These are phyloP conservation scores for Herminia tarsipennalis DNA, from an alignment of 2,888 invertebrate genomes.

Conservation along the genomic window DNA sequence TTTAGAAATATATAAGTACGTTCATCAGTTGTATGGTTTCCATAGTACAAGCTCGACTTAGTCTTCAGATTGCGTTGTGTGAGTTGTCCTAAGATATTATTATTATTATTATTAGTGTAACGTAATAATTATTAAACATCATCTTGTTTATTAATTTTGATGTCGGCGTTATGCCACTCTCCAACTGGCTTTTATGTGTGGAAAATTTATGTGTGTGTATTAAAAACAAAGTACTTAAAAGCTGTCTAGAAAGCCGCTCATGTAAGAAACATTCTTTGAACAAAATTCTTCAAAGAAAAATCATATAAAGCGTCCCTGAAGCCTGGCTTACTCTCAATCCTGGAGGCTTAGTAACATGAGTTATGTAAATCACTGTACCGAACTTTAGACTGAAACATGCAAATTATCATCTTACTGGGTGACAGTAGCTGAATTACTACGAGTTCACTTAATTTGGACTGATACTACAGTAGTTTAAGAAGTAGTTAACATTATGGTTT, in stretches of 20 bases:
- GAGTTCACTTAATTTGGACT: background rate
- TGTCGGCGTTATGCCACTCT: no score
- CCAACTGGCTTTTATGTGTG: no score
- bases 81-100: no score
- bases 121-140: no score
- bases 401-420: conserved; percentile 36
- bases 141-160: no score
- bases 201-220: no score
- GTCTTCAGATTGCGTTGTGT: no score
- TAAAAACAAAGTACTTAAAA: no score
- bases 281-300: conserved; percentile 7
- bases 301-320: conserved; percentile 26
- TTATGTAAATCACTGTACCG: conserved; percentile 48
- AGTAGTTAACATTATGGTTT: background rate
- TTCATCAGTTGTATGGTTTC: no score
- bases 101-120: no score
- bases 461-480: background rate
- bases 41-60: no score
- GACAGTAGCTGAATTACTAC: conserved; percentile 13
- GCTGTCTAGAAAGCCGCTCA: conserved; percentile 1
- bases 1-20: no score
- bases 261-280: conserved; percentile 10
- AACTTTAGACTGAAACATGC: conserved; percentile 41
- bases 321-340: conserved; percentile 37
- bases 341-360: conserved; percentile 44